A percentile compares a stretch with the other conserved stretches of the same genome.
Conservation (phyloP, 2,888 invertebrate species). For the Ennomos erosarius region DNA sequence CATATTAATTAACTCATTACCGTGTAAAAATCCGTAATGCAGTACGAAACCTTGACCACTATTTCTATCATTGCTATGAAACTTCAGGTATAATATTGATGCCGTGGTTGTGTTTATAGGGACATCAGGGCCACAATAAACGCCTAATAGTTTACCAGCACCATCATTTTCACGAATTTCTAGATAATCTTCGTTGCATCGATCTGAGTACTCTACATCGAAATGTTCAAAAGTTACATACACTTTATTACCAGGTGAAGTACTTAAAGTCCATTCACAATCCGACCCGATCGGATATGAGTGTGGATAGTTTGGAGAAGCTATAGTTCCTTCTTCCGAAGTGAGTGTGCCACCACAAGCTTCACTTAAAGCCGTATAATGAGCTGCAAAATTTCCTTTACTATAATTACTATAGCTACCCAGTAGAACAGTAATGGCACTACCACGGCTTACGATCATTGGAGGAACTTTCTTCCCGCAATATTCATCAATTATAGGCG, state of each 20-base stretch:
- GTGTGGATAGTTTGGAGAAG: slow-evolving; percentile 94
- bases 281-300: slow-evolving; percentile 88
- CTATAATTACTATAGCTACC: slow-evolving; percentile 61
- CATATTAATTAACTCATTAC: slow-evolving; percentile 87
- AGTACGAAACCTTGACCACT: slow-evolving; percentile 90
- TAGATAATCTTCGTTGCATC: slow-evolving; percentile 93
- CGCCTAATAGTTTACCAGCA: slow-evolving; percentile 86
- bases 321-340: slow-evolving; percentile 89
- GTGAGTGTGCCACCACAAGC: slow-evolving; percentile 94
- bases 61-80: slow-evolving; percentile 87
- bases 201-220: slow-evolving; percentile 88
- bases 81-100: slow-evolving; percentile 89
- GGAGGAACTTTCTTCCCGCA: slow-evolving; percentile 87
- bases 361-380: slow-evolving; percentile 76
- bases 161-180: slow-evolving; percentile 90
- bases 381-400: slow-evolving; percentile 67
- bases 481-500: slow-evolving; percentile 87
- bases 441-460: slow-evolving; percentile 89
- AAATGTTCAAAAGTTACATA: slow-evolving; percentile 88
- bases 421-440: slow-evolving; percentile 83
- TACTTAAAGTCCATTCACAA: slow-evolving; percentile 89
- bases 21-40: slow-evolving; percentile 88
- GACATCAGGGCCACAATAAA: slow-evolving; percentile 89
- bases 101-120: slow-evolving; percentile 86
- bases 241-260: slow-evolving; percentile 88